Evolutionary conservation across 2,113 vertebrate genomes (phyloP).

Genomic region (Mobula hypostoma): DNA sequence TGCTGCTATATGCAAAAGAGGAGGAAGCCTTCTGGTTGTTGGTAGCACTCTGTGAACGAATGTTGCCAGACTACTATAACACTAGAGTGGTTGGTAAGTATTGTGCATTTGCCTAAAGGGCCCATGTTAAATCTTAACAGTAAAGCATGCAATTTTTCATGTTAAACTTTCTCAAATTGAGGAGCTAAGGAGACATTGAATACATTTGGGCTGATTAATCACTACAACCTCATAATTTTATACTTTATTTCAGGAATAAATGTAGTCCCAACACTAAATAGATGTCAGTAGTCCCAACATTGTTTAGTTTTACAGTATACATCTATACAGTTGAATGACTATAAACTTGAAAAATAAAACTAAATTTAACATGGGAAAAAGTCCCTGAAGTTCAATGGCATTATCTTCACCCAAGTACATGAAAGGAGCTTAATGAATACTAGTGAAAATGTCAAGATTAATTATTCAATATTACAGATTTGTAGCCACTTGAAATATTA

Average conservation of each 20-base stretch:
- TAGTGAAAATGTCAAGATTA: background rate
- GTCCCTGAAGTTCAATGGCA: background rate
- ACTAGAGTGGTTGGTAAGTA: slow-evolving; percentile 91
- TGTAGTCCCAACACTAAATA: background rate
- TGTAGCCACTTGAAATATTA: background rate
- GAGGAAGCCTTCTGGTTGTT: slow-evolving; percentile 97
- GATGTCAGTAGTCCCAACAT: too few species aligned
- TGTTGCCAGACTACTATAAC: slow-evolving; percentile 98
- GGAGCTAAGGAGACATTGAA: background rate
- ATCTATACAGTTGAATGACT: too few species aligned
- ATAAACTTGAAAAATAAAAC: background rate
- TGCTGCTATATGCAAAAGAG: slow-evolving; percentile 93
- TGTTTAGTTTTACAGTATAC: too few species aligned
- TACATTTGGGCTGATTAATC: background rate
- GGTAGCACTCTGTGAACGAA: slow-evolving; percentile 90
- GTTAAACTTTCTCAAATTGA: background rate
- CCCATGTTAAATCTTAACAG: background rate
- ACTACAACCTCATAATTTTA: background rate
- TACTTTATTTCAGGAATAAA: background rate
- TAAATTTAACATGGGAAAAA: background rate
- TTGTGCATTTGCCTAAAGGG: background rate
- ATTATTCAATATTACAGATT: background rate
- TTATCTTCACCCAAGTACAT: background rate
- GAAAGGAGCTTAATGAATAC: background rate
- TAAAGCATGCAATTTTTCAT: background rate